A percentile compares a stretch with the other conserved stretches of the same genome.
Conservation (phyloP, 2,113 vertebrate genomes). For the Pygoscelis antarcticus region DNA sequence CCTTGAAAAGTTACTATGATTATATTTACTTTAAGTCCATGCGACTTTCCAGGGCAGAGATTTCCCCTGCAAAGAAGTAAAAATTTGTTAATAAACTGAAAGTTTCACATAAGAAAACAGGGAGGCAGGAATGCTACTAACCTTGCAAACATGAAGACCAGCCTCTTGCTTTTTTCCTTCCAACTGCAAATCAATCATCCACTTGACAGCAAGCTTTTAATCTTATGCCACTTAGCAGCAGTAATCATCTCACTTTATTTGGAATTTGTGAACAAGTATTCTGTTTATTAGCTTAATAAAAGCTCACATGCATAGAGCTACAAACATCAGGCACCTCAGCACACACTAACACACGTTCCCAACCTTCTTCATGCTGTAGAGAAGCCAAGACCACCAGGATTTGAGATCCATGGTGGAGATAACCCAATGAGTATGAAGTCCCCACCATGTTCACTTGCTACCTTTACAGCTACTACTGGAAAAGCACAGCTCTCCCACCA, state of each 20-base stretch:
- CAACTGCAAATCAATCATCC: background rate
- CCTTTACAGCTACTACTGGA: background rate
- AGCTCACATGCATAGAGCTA: background rate
- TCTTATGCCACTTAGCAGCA: background rate
- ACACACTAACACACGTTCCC: background rate
- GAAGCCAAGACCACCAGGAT: background rate
- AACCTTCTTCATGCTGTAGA: background rate
- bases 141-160: background rate
- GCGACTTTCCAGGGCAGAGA: slow-evolving; percentile 34
- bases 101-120: background rate
- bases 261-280: background rate
- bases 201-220: background rate
- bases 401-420: background rate
- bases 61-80: slow-evolving; percentile 66
- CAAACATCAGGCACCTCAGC: slow-evolving; percentile 9
- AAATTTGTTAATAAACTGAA: slow-evolving; percentile 40
- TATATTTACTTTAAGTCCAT: background rate
- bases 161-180: slow-evolving; percentile 1
- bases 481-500: background rate
- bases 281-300: slow-evolving; percentile 32
- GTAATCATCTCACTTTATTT: background rate
- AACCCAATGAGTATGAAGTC: background rate
- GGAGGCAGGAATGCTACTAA: slow-evolving; percentile 35
- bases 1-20: background rate
- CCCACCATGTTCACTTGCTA: background rate